Evolutionary conservation across 2,797 vertebrate genomes (phyloP), one percentile per base, ranked within the genome.

Genomic region (Avahi laniger): DNA sequence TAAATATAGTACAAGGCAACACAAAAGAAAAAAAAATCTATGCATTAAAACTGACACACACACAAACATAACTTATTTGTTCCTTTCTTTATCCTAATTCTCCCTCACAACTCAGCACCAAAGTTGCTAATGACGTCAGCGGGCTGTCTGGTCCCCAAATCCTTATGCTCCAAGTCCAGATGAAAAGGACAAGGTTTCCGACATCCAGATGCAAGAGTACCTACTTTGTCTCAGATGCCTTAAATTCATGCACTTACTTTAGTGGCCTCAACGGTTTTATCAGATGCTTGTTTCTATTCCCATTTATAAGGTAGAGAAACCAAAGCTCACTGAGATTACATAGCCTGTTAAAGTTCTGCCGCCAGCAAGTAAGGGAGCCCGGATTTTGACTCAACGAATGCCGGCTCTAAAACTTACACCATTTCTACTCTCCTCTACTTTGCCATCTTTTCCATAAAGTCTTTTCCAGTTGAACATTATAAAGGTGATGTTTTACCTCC

Each of bases 1-100:
- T 96, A 97, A 95, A 95, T 95, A 97, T 73, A 96, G 70, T 48
- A 6, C 5, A 54, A 33, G 57, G 24, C 33, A 80, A 54, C 76
- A 6, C 46, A 69, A 96, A 78, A 24, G 35, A 33, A 46, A 67
- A 86, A 57, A 83, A 72, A 69, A 35, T 12, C 7, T 43, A 0
- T 67, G 28, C 35, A 35, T 88, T 92, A 65, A 85, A 95, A 94
- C 22, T 14, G 61, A 70, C 38, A 90, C 1, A 48, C 18, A 87
- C 22, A 20, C 82, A 78, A 75, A n/a, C 87, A 12, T 61, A 73
- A 81, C 20, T 86, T 90, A 14, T 69, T 72, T 85, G 38, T 38
- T 59, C 41, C 67, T 82, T 91, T 46, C 63, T 79, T 93, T 73
- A 57, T 90, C 35, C 54, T 90, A 84, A 93, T 91, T 65, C 12